A percentile compares a stretch with the other conserved stretches of the same genome.
These are phyloP conservation scores for Mus spicilegus DNA, from an alignment of 2,113 vertebrate species.

Conservation along the genomic window DNA sequence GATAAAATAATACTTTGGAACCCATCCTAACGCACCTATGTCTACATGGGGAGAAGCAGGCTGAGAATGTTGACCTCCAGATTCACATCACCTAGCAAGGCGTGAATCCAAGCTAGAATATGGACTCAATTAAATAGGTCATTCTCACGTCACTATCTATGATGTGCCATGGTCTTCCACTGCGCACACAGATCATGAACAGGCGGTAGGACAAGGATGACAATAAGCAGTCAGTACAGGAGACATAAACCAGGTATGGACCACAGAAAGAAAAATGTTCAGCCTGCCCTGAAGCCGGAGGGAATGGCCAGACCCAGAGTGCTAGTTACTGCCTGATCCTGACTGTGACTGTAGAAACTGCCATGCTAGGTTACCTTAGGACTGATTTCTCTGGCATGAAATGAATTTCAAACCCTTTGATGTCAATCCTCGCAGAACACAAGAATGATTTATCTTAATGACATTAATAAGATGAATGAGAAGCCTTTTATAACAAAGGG, in stretches of 20 bases:
- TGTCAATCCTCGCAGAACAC: not conserved
- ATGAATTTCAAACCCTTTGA: constrained; percentile 30
- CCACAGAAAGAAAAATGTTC: not conserved
- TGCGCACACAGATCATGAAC: not conserved
- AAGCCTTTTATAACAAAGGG: constrained; percentile 40
- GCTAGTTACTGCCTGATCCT: not conserved
- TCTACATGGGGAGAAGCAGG: not conserved
- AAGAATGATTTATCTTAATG: constrained; percentile 46
- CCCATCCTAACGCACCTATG: not conserved
- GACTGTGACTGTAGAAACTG: not conserved
- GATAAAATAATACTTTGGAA: constrained; percentile 28
- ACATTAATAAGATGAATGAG: constrained; percentile 50
- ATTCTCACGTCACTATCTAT: not conserved
- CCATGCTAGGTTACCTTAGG: not conserved
- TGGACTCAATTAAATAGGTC: not conserved
- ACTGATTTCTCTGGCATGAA: constrained; percentile 2
- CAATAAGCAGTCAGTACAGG: not conserved
- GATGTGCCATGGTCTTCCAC: not conserved
- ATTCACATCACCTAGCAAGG: not conserved
- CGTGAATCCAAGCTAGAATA: not conserved
- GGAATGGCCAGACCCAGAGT: not conserved
- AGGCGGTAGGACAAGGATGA: not conserved
- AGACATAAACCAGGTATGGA: not conserved
- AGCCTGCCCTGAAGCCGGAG: not conserved
- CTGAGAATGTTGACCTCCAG: not conserved